These are phyloP conservation scores for Sebastes melanostomus DNA, from an alignment of 2,797 vertebrate genomes.

Conservation along the genomic window DNA sequence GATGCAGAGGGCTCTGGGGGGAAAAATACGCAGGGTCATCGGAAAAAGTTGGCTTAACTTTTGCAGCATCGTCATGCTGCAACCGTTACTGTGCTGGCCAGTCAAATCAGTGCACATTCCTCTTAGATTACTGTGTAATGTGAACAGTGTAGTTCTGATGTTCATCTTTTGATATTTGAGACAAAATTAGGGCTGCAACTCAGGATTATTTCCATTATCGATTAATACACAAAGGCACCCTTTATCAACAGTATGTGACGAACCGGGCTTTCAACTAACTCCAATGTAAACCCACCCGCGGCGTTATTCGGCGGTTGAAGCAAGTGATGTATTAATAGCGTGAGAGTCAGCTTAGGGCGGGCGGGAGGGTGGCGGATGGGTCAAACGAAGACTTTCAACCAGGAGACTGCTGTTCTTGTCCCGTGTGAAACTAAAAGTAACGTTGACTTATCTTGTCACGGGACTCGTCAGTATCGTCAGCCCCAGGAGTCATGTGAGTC, in stretches of 20 bases:
- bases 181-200: background rate
- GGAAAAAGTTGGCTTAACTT: background rate
- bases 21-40: background rate
- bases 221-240: background rate
- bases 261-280: too few relatives aligned
- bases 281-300: too few relatives aligned
- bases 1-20: background rate
- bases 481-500: too few relatives aligned
- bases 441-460: too few relatives aligned
- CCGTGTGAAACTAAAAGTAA: too few relatives aligned
- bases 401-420: accelerated
- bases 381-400: too few relatives aligned
- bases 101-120: background rate
- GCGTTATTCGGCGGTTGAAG: too few relatives aligned
- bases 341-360: too few relatives aligned
- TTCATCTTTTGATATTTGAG: background rate
- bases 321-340: too few relatives aligned
- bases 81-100: background rate
- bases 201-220: background rate
- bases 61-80: background rate
- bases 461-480: too few relatives aligned
- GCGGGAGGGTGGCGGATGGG: too few relatives aligned
- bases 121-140: background rate
- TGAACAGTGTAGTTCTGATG: background rate
- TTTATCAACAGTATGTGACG: too few relatives aligned